Evolutionary conservation across 2,797 vertebrate species (phyloP).

Genomic region (Masticophis lateralis): DNA sequence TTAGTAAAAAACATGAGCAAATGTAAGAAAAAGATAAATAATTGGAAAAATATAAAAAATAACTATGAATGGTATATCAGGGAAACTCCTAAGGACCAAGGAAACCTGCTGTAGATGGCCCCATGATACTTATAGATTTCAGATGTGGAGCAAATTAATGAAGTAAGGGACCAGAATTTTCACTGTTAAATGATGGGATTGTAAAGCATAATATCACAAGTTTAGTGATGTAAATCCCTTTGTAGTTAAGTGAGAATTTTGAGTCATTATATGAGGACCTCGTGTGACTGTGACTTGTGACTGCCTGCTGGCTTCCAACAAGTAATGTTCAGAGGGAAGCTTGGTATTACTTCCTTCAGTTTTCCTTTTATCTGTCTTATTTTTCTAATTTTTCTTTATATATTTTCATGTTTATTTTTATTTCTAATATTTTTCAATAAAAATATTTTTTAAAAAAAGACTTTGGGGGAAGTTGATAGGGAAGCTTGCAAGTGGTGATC

Average conservation of each 20-base stretch:
- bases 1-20: not conserved
- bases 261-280: not conserved
- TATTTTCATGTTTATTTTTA: not conserved
- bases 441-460: not conserved
- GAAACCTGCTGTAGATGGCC: not conserved
- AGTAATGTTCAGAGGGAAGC: not conserved
- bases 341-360: not conserved
- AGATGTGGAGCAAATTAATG: not conserved
- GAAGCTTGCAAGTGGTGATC: not conserved
- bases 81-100: not conserved
- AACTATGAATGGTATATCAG: not conserved
- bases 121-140: not conserved
- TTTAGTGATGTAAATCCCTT: not conserved
- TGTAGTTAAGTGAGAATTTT: not conserved
- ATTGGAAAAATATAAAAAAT: not conserved
- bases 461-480: not conserved
- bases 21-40: not conserved
- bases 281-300: not conserved
- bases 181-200: not conserved
- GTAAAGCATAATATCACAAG: not conserved
- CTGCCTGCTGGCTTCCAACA: not conserved
- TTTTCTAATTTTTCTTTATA: not conserved
- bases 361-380: not conserved
- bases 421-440: not conserved
- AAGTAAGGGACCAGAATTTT: not conserved